Conservation (phyloP, 2,888 invertebrate species). For the Agonopterix alstromeriana region DNA sequence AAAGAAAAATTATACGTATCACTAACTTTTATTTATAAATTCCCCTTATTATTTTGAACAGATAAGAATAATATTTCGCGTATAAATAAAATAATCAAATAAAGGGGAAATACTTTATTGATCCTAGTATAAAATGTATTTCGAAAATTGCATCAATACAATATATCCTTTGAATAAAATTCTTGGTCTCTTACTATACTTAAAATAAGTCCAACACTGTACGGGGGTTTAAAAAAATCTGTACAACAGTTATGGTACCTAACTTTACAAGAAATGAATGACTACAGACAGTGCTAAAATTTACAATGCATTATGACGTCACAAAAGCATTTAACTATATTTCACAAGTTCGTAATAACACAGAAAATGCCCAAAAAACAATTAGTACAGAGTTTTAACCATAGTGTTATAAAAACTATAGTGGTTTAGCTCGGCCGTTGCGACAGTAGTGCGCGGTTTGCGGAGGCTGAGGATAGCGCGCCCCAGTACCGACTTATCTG, state of each 20-base stretch:
- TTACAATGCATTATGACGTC: conserved; percentile 37
- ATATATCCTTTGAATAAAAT: conserved; percentile 69
- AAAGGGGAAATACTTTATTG: conserved; percentile 73
- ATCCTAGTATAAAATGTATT: conserved; percentile 74
- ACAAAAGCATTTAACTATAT: conserved; percentile 6
- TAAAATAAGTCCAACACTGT: conserved; percentile 59
- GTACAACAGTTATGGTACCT: conserved; percentile 57
- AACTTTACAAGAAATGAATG: conserved; percentile 47
- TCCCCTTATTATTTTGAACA: background rate
- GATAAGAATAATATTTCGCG: background rate
- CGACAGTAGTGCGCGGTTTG: too few species aligned
- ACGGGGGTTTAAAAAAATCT: conserved; percentile 46
- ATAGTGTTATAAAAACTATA: too few species aligned
- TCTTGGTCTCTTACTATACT: conserved; percentile 68
- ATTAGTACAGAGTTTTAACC: too few species aligned
- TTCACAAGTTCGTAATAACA: background rate
- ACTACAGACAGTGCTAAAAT: conserved; percentile 45
- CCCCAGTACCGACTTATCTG: too few species aligned
- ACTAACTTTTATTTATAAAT: background rate
- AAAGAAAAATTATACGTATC: conserved; percentile 5
- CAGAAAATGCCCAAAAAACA: too few species aligned
- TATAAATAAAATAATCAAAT: conserved; percentile 40
- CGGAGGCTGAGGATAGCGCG: too few species aligned
- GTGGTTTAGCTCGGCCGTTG: too few species aligned
- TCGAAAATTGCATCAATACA: conserved; percentile 74